Base-by-base conservation (phyloP, 1,140 invertebrate genomes). In the Apis laboriosa region DNA sequence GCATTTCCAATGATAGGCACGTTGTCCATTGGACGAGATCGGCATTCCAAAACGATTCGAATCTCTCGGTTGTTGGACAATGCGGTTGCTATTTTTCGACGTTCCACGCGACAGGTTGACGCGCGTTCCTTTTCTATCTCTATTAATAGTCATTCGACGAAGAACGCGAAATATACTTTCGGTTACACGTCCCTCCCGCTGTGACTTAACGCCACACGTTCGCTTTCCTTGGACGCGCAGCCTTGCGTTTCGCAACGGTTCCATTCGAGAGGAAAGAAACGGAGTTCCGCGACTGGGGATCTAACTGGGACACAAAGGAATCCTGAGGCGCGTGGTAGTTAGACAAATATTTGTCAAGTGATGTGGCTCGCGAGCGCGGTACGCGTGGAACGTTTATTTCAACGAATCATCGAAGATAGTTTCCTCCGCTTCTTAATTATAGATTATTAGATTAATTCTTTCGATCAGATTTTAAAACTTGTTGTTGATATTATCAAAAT, bases 121-220 rank as follows among this genome's bases (percentile, higher is more conserved):
- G 63, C 17, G 68, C n/a, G 60, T 12, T 8, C 34, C 3, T 34
- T 34, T 58, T n/a, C 19, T n/a, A 64, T 60, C 80, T 68, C 80
- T 68, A 77, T 68, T 81, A 77, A 68, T 77, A 81, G 80, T 15
- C 19, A 13, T 15, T 13, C 43, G 28, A 9, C 8, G 34, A 67
- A n/a, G 55, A 58, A 9, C 63, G 53, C n/a, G 60, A 83, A 79
- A 72, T 83, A 21, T 51, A 72, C 63, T 68, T 68, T 76, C 55
- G 21, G 66, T 81, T 34, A n/a, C 17, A 9, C 64, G 7, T 68
- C 15, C 11, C 12, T 43, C 34, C 66, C 55, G 56, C 15, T 9
- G 53, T 15, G 68, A 74, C 51, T 80, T 64, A 66, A 74, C 55
- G 58, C 21, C 55, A 49, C 21, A 12, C 64, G 43, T 82, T 77